These are phyloP conservation scores for Holocentrus rufus DNA, from an alignment of 2,797 vertebrate species.

Conservation along the genomic window DNA sequence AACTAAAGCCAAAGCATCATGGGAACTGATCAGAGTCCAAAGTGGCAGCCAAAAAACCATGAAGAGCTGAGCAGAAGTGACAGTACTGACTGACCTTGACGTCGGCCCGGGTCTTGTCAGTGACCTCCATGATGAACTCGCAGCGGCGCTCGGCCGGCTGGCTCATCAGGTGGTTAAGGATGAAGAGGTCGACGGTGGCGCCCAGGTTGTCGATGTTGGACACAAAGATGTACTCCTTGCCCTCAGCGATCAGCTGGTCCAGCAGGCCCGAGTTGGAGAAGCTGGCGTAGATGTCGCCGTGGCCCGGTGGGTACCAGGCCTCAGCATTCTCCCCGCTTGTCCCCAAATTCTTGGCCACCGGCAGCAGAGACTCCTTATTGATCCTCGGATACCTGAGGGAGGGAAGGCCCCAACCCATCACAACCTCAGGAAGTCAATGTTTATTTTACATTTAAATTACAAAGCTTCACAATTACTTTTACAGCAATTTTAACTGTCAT, in stretches of 20 bases:
- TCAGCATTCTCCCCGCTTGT: constrained; percentile 88
- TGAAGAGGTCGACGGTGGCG: constrained; percentile 95
- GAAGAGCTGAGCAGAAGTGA: not conserved
- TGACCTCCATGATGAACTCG: constrained; percentile 99
- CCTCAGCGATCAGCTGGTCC: constrained; percentile 88
- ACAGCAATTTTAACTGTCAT: no score
- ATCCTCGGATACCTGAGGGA: constrained; percentile 91
- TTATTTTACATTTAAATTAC: no score
- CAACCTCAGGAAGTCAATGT: no score
- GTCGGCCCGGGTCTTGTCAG: constrained; percentile 95
- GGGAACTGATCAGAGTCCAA: no score
- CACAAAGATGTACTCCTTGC: constrained; percentile 97
- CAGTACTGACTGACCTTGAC: constrained; percentile 85
- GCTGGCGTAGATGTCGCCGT: constrained; percentile 95
- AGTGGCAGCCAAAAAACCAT: not conserved
- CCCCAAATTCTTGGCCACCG: constrained; percentile 87
- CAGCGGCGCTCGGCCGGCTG: constrained; percentile 91
- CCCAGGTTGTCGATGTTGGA: constrained; percentile 99
- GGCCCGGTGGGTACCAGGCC: constrained; percentile 96
- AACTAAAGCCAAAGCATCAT: no score
- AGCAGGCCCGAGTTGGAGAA: constrained; percentile 94
- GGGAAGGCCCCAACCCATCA: no score
- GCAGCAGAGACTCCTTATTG: constrained; percentile 95
- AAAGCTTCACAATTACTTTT: no score
- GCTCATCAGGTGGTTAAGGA: constrained; percentile 94